A percentile compares a stretch with the other conserved stretches of the same genome.
These are phyloP conservation scores for Aromia moschata DNA, from an alignment of 2,888 invertebrate genomes.

Conservation along the genomic window DNA sequence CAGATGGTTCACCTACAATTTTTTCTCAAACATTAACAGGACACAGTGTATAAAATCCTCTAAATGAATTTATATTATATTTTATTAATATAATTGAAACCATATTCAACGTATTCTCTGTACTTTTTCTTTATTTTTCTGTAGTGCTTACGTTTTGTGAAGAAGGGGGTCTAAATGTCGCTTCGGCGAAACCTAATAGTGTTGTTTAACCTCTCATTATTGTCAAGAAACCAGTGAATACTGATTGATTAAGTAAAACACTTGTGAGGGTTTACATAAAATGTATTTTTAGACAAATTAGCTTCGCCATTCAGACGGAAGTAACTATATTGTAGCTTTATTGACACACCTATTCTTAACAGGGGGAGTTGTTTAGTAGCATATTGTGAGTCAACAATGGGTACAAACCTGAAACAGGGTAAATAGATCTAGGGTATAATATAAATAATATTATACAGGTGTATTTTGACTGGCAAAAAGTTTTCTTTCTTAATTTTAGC, in stretches of 20 bases:
- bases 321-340: neutral
- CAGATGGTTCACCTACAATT: no score
- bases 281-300: neutral
- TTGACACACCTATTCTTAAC: neutral
- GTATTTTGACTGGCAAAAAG: no score
- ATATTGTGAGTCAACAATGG: neutral
- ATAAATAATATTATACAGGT: no score
- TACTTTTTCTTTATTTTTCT: no score
- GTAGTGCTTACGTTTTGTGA: no score
- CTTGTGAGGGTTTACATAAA: neutral
- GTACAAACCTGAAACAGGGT: neutral
- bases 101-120: no score
- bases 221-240: neutral
- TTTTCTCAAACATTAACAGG: no score
- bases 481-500: no score
- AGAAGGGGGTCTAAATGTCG: neutral
- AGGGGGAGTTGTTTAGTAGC: neutral
- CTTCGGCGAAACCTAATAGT: neutral
- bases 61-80: no score
- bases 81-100: no score
- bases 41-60: no score
- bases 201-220: neutral
- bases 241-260: neutral
- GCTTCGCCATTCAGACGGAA: neutral
- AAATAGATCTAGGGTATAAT: no score